Evolutionary conservation across 2,888 invertebrate species (phyloP).

Genomic region (Hypsopygia costalis): DNA sequence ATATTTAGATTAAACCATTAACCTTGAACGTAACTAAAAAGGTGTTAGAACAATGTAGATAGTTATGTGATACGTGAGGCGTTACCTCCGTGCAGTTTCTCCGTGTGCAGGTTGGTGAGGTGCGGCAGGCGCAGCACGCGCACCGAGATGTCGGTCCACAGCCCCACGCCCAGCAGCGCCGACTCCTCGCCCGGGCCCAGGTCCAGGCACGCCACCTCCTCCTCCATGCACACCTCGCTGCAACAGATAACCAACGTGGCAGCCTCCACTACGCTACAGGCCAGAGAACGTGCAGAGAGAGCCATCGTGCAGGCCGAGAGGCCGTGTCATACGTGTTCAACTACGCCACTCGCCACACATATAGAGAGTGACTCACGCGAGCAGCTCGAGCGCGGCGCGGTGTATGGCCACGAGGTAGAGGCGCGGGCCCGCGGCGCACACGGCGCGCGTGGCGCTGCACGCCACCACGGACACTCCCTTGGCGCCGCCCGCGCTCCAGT

Average conservation of each 20-base stretch:
- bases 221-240: constrained; percentile 88
- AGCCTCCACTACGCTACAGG: too few relatives aligned
- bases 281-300: too few relatives aligned
- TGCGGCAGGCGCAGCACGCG: constrained; percentile 91
- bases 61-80: too few relatives aligned
- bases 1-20: too few relatives aligned
- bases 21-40: too few relatives aligned
- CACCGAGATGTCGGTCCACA: constrained; percentile 99
- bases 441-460: constrained; percentile 88
- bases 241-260: constrained; percentile 18
- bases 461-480: constrained; percentile 93
- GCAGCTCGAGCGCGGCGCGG: constrained; percentile 26
- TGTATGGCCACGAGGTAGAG: constrained; percentile 52
- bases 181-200: constrained; percentile 86
- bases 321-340: too few relatives aligned
- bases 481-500: constrained; percentile 88
- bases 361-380: constrained; percentile 27
- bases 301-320: too few relatives aligned
- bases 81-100: constrained; percentile 92
- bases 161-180: constrained; percentile 92
- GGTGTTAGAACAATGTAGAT: too few relatives aligned
- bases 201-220: constrained; percentile 98
- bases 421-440: constrained; percentile 93
- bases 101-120: constrained; percentile 90
- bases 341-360: too few relatives aligned